phyloP scores from a whole-genome alignment of 2,888 invertebrate species.

The Ernsta delagoae region DNA sequence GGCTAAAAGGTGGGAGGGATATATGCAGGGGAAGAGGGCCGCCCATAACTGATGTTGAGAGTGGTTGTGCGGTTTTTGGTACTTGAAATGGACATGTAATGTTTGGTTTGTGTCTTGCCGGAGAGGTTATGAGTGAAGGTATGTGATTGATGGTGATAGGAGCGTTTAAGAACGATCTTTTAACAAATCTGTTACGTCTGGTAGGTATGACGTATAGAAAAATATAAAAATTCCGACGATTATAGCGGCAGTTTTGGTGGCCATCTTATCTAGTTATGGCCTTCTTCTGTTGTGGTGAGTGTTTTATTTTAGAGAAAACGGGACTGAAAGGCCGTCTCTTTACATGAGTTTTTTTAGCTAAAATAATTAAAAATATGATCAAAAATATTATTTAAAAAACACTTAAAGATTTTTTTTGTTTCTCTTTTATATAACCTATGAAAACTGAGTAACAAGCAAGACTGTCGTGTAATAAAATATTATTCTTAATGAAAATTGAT shows the following conservation, averaged over 20 bases:
- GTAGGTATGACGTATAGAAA: no score
- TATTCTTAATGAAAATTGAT: neutral
- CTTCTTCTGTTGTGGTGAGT: neutral
- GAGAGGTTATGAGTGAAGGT: no score
- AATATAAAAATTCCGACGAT: no score
- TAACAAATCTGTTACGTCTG: no score
- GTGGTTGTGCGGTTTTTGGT: no score
- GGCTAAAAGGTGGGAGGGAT: constrained; percentile 96
- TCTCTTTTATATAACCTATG: neutral
- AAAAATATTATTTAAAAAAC: neutral
- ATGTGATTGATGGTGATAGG: no score
- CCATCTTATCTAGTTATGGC: neutral
- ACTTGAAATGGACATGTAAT: no score
- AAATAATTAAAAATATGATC: no score
- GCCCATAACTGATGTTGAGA: constrained; percentile 97
- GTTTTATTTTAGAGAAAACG: neutral
- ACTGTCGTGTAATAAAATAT: constrained; percentile 5
- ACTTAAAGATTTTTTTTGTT: neutral
- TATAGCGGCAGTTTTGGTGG: no score
- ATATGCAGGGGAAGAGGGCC: constrained; percentile 97
- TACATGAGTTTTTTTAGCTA: no score
- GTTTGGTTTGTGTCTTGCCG: no score
- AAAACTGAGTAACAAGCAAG: constrained; percentile 1
- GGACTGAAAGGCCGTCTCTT: neutral
- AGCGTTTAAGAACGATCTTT: no score